These are phyloP conservation scores for Myxocyprinus asiaticus DNA, from an alignment of 2,113 vertebrate genomes.

Conservation along the genomic window DNA sequence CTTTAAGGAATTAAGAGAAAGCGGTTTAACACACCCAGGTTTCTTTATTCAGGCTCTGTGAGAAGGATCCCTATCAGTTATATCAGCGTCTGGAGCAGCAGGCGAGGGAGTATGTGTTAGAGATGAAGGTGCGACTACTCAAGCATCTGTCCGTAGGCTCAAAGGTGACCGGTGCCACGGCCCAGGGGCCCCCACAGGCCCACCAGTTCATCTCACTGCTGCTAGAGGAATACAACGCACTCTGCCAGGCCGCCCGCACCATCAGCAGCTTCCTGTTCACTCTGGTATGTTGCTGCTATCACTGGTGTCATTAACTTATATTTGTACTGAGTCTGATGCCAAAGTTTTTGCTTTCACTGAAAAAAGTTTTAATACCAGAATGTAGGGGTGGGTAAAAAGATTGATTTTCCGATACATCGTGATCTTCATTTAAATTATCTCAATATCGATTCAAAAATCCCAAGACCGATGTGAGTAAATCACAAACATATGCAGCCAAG, in stretches of 20 bases:
- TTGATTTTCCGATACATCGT: no score
- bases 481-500: no score
- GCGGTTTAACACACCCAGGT: no score
- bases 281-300: slow-evolving; percentile 79
- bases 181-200: slow-evolving; percentile 89
- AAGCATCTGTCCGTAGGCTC: slow-evolving; percentile 87
- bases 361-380: no score
- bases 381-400: no score
- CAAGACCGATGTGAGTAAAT: no score
- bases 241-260: slow-evolving; percentile 94
- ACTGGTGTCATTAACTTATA: no score
- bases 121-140: slow-evolving; percentile 94
- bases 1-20: no score
- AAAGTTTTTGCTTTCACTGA: no score
- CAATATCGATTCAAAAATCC: no score
- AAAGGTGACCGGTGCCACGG: slow-evolving; percentile 71
- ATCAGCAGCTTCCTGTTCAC: slow-evolving; percentile 96
- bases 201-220: slow-evolving; percentile 95
- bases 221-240: slow-evolving; percentile 91
- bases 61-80: slow-evolving; percentile 95
- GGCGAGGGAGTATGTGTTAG: slow-evolving; percentile 92
- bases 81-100: slow-evolving; percentile 96
- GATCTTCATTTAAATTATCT: no score
- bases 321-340: no score
- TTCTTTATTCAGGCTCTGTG: slow-evolving; percentile 81